phyloP scores from a whole-genome alignment of 2,888 invertebrate species.

The Odontomyia ornata region DNA sequence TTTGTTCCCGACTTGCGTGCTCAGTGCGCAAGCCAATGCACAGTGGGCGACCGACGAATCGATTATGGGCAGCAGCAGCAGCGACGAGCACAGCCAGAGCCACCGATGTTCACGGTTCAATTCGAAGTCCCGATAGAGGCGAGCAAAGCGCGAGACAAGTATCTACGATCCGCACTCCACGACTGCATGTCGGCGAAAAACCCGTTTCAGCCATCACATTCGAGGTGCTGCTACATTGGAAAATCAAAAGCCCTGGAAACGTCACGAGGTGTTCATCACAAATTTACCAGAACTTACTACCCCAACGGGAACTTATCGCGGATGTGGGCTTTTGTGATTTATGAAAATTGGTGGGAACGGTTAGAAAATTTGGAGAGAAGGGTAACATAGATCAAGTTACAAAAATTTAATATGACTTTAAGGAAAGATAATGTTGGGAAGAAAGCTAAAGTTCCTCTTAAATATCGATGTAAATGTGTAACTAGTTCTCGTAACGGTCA shows the following conservation, averaged over 20 bases:
- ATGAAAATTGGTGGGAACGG: background rate
- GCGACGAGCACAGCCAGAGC: background rate
- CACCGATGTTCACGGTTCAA: conserved; percentile 28
- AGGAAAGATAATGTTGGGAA: too few relatives aligned
- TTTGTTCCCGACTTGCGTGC: background rate
- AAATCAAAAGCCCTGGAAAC: conserved; percentile 12
- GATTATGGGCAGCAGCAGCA: conserved; percentile 20
- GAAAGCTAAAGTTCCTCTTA: too few relatives aligned
- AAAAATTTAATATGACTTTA: too few relatives aligned
- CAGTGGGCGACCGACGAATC: conserved; percentile 37
- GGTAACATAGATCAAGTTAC: too few relatives aligned
- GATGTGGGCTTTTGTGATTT: background rate
- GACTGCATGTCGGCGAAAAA: conserved; percentile 44
- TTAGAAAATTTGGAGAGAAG: background rate
- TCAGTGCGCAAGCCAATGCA: conserved; percentile 36
- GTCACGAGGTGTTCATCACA: background rate
- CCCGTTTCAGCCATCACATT: background rate
- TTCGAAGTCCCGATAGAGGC: conserved; percentile 24
- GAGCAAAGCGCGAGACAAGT: conserved; percentile 18
- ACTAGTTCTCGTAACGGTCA: too few relatives aligned
- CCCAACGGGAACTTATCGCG: background rate
- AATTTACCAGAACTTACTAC: background rate
- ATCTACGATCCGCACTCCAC: conserved; percentile 36
- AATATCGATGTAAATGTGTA: too few relatives aligned
- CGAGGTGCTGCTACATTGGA: conserved; percentile 12